Evolutionary conservation across 2,113 vertebrate species (phyloP).

Genomic region (Gambusia affinis): DNA sequence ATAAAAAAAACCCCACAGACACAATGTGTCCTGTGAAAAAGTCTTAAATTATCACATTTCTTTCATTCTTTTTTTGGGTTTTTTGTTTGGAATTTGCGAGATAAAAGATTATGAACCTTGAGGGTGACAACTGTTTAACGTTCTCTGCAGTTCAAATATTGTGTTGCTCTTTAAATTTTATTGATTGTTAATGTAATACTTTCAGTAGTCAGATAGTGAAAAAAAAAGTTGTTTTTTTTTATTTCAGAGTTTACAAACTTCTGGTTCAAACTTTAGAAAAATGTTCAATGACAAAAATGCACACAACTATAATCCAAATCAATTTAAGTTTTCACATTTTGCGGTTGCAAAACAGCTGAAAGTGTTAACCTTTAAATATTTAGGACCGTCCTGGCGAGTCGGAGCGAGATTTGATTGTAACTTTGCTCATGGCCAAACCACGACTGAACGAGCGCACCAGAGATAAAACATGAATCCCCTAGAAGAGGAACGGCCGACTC

Average conservation of each 20-base stretch:
- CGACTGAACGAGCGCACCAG: slow-evolving; percentile 17
- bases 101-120: too few species aligned
- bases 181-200: too few species aligned
- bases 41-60: neutral
- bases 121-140: too few species aligned
- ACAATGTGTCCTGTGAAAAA: neutral
- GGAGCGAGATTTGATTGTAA: slow-evolving; percentile 32
- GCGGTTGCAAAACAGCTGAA: neutral
- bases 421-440: slow-evolving; percentile 51
- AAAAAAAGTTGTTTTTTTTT: too few species aligned
- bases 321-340: neutral
- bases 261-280: too few species aligned
- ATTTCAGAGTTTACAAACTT: too few species aligned
- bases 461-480: slow-evolving; percentile 70
- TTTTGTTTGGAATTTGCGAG: neutral
- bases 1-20: neutral
- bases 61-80: neutral
- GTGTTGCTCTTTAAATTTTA: too few species aligned
- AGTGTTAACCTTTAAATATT: neutral
- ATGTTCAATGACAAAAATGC: too few species aligned
- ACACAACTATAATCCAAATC: neutral
- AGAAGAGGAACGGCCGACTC: slow-evolving; percentile 31
- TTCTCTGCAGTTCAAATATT: too few species aligned
- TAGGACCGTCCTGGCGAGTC: slow-evolving; percentile 31
- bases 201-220: too few species aligned